Evolutionary conservation across 2,797 vertebrate genomes (phyloP).

Genomic region (Sus cebifrons): DNA sequence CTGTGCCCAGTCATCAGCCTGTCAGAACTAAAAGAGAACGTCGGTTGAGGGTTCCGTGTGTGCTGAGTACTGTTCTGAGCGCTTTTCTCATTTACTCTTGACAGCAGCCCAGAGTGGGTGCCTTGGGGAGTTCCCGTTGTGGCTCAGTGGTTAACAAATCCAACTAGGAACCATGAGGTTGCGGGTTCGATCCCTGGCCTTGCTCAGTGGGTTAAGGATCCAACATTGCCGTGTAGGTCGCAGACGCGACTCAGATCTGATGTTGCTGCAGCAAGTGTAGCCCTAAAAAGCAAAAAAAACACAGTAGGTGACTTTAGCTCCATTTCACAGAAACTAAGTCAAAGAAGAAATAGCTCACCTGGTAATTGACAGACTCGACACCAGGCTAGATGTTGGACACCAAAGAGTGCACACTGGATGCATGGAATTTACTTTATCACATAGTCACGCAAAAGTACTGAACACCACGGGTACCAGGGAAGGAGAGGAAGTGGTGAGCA

Average conservation of each 20-base stretch:
- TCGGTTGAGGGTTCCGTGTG: background rate
- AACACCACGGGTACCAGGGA: background rate
- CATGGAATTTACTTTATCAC: background rate
- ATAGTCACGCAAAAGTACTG: background rate
- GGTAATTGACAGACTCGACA: background rate
- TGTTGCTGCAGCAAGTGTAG: no score
- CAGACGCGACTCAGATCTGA: no score
- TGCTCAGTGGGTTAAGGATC: no score
- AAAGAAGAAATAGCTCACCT: constrained; percentile 1
- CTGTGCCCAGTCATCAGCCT: background rate
- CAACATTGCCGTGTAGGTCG: no score
- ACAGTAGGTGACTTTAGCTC: background rate
- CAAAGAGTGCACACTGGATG: background rate
- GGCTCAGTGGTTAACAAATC: no score
- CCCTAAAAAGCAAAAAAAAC: no score
- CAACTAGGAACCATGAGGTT: no score
- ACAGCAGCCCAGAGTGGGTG: background rate
- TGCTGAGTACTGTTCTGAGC: background rate
- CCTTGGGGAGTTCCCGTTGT: no score
- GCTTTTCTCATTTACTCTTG: background rate
- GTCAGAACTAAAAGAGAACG: background rate
- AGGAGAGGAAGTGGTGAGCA: background rate
- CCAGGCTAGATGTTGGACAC: background rate
- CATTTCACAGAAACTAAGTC: constrained; percentile 7
- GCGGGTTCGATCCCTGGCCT: no score